A percentile compares a stretch with the other conserved stretches of the same genome.
These are phyloP conservation scores for Microctonus brassicae DNA, from an alignment of 2,888 invertebrate genomes.

Conservation along the genomic window DNA sequence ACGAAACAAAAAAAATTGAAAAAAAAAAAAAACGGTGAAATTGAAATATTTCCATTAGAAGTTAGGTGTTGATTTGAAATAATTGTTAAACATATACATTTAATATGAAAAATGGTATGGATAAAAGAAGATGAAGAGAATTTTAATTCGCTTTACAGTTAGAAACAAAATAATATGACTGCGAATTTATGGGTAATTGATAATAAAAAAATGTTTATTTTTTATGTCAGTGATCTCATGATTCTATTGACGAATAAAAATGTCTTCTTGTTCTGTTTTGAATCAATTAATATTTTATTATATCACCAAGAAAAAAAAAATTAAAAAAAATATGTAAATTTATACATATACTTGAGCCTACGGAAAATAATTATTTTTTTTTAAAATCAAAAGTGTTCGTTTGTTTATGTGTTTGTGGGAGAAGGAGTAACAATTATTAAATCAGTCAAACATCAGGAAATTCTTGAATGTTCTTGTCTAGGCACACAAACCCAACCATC, in stretches of 20 bases:
- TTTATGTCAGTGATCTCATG: background rate
- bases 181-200: background rate
- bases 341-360: background rate
- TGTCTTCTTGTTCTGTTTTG: background rate
- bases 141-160: background rate
- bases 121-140: background rate
- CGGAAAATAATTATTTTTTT: slow-evolving; percentile 15
- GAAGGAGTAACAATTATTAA: background rate
- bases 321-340: too few relatives aligned
- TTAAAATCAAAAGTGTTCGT: background rate
- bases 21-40: background rate
- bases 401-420: background rate
- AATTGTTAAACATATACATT: background rate
- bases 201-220: background rate
- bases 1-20: background rate
- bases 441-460: slow-evolving; percentile 50
- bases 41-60: slow-evolving; percentile 4
- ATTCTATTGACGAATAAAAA: background rate
- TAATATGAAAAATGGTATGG: background rate
- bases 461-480: slow-evolving; percentile 59
- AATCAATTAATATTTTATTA: background rate
- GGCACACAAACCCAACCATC: slow-evolving; percentile 73
- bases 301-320: background rate
- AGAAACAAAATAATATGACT: background rate
- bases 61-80: background rate